Evolutionary conservation across 2,113 vertebrate genomes (phyloP).

Genomic region (Myotis lucifugus): DNA sequence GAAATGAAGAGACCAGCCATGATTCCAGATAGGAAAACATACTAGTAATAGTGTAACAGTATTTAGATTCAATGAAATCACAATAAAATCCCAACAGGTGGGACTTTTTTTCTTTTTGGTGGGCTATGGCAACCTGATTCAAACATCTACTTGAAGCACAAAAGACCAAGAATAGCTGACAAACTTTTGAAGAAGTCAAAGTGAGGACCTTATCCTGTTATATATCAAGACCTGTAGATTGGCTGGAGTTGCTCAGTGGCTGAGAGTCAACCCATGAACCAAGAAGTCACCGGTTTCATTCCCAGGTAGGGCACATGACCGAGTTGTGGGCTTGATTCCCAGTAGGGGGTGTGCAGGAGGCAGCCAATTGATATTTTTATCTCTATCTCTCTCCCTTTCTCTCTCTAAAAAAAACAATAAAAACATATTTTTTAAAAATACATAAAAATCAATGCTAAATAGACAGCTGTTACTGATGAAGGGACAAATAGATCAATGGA

Average conservation of each 20-base stretch:
- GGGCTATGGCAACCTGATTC: background rate
- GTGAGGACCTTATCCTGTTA: background rate
- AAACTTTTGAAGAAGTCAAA: background rate
- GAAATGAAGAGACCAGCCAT: background rate
- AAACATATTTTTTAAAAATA: too few species aligned
- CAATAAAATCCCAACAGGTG: background rate
- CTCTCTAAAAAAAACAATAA: too few species aligned
- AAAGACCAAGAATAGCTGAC: background rate
- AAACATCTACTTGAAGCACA: background rate
- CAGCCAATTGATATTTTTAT: too few species aligned
- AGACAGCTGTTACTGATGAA: background rate
- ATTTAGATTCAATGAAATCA: background rate
- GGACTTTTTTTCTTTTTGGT: background rate
- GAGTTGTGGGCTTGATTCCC: too few species aligned
- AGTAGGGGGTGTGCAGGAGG: too few species aligned
- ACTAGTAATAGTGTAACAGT: rapidly evolving
- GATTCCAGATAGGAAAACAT: background rate
- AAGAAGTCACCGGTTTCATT: too few species aligned
- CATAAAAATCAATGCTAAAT: background rate
- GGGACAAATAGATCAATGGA: background rate
- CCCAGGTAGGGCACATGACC: too few species aligned
- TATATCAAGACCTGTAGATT: background rate
- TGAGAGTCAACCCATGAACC: too few species aligned
- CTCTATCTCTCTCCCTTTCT: too few species aligned
- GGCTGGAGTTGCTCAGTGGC: too few species aligned